Evolutionary conservation across 2,888 invertebrate species (phyloP), one percentile per base, ranked within the genome.

Genomic region (Catocala fraxini): DNA sequence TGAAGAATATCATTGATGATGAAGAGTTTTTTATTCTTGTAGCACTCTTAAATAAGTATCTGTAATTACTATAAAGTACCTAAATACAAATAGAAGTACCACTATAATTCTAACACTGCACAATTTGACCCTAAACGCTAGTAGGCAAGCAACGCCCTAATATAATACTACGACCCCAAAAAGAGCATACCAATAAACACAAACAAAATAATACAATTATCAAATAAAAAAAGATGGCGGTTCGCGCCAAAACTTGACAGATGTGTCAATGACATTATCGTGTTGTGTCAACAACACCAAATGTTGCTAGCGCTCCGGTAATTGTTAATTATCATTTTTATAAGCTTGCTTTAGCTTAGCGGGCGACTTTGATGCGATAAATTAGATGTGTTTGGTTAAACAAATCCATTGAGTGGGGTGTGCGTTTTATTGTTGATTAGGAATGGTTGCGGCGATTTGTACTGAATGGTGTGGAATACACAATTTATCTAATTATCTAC

Each of bases 321-420:
- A 92, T 92, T 91, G 90, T 87, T 89, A 89, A 92, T 93, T 92
- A 92, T 91, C 88, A 91, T 91, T 91, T 91, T 90, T 92, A 92
- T 88, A 81, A 88, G 91, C 83, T 89, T 83, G 88, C 79, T 70
- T 73, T 68, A 59, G 74, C 70, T 70, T 73, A 73, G 79, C 77
- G 82, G 80, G 63, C 58, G 57, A 75, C 77, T 82, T 86, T 76
- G 77, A 74, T 63, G 64, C 70, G 80, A 75, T 79, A 80, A 84
- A 86, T 85, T 81, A 76, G 75, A 65, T 72, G 59, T 71, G 75
- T 70, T 67, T 45, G 11, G 64, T 65, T 70, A 61, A 67, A 68
- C 60, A 74, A 72, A 77, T 68, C 42, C 12, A 15, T 51, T 46
- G 7, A 62, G 51, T 45, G 46, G 57, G 10, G 3, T 11, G 39